phyloP scores from a whole-genome alignment of 2,797 vertebrate genomes.

The Enteromius radiatus region DNA sequence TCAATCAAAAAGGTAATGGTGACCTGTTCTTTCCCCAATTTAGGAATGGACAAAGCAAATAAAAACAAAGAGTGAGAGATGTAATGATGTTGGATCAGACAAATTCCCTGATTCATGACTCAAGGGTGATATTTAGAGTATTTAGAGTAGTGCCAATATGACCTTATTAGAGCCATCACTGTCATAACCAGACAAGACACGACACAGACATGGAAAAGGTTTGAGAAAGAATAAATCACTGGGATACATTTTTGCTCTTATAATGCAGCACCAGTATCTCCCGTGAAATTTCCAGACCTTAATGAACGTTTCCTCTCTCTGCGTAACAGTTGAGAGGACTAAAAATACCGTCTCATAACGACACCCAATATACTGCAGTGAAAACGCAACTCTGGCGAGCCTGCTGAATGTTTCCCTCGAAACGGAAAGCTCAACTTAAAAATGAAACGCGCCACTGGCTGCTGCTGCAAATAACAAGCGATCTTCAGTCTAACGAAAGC shows the following conservation, averaged over 20 bases:
- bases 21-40: neutral
- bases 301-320: slow-evolving; percentile 43
- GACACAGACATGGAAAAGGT: slow-evolving; percentile 9
- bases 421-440: neutral
- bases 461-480: slow-evolving; percentile 15
- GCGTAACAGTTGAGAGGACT: slow-evolving; percentile 12
- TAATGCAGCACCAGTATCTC: neutral
- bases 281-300: neutral
- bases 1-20: too few species aligned
- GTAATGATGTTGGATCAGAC: neutral
- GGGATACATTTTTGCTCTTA: neutral
- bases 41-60: neutral
- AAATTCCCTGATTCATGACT: neutral
- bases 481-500: slow-evolving; percentile 24
- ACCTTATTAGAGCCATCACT: slow-evolving; percentile 66
- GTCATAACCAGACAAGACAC: slow-evolving; percentile 50
- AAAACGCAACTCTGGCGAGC: slow-evolving; percentile 52
- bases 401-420: neutral
- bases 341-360: slow-evolving; percentile 37
- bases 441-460: slow-evolving; percentile 4
- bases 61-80: neutral
- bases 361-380: slow-evolving; percentile 24
- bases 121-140: slow-evolving; percentile 33
- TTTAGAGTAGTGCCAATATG: slow-evolving; percentile 37
- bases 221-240: neutral